A percentile compares a stretch with the other conserved stretches of the same genome.
phyloP scores from a whole-genome alignment of 1,140 invertebrate species.

The Heterodera carotae region DNA sequence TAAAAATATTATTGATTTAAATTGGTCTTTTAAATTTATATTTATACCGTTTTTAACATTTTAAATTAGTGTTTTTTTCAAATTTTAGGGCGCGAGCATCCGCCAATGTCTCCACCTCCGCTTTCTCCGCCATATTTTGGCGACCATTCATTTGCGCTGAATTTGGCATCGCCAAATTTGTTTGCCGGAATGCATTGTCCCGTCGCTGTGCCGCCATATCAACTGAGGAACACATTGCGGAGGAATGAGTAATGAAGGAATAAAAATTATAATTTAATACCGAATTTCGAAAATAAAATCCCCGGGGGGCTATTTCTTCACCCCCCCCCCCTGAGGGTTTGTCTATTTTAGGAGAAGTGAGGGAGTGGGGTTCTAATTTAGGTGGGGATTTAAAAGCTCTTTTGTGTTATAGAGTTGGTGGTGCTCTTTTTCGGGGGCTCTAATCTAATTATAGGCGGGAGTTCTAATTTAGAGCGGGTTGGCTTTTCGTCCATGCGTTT shows the following conservation, averaged over 20 bases:
- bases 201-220: slow-evolving; percentile 16
- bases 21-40: slow-evolving; percentile 4
- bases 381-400: too few species aligned
- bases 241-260: background rate
- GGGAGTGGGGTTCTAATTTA: too few species aligned
- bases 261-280: background rate
- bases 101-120: slow-evolving; percentile 10
- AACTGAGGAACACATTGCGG: slow-evolving; percentile 18
- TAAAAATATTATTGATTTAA: background rate
- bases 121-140: background rate
- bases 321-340: too few species aligned
- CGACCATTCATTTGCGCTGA: background rate
- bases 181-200: background rate
- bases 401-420: too few species aligned
- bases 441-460: too few species aligned
- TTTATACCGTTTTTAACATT: background rate
- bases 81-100: slow-evolving; percentile 6
- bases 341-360: too few species aligned
- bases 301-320: too few species aligned
- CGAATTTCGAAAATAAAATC: too few species aligned
- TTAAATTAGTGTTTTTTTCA: background rate
- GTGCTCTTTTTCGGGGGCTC: too few species aligned
- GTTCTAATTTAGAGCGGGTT: too few species aligned
- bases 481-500: too few species aligned
- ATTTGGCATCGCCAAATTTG: slow-evolving; percentile 9